phyloP scores from a whole-genome alignment of 1,140 invertebrate genomes.

The Pentalonia nigronervosa region DNA sequence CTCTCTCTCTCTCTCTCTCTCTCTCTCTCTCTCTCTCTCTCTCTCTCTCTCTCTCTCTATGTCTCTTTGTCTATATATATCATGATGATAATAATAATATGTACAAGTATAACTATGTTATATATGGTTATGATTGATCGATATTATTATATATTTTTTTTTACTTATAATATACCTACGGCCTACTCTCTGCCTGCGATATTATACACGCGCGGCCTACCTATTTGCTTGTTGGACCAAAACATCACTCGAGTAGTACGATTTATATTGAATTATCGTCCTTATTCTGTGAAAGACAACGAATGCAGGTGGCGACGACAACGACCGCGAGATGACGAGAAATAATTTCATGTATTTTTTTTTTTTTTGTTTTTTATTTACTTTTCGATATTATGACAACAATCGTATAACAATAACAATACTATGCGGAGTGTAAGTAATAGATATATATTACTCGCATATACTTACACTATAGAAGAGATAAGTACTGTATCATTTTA shows the following conservation, averaged over 20 bases:
- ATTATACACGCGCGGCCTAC: background rate
- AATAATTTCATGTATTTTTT: background rate
- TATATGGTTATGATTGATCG: background rate
- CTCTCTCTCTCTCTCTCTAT: background rate
- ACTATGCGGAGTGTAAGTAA: background rate
- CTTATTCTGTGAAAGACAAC: background rate
- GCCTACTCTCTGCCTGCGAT: background rate
- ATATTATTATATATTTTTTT: background rate
- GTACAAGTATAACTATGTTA: background rate
- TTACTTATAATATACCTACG: background rate
- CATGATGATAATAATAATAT: background rate
- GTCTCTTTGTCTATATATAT: background rate
- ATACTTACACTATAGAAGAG: background rate
- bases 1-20: too few species aligned
- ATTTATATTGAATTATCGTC: constrained; percentile 35
- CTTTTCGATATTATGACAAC: background rate
- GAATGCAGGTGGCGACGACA: background rate
- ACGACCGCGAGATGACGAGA: background rate
- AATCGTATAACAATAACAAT: background rate
- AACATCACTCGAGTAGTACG: background rate
- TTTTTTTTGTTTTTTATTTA: background rate
- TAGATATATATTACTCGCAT: background rate
- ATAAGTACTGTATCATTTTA: background rate
- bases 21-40: too few species aligned
- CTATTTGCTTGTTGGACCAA: constrained; percentile 40